Percentiles rank a stretch among this genome's conserved stretches.
These are phyloP conservation scores for Cynocephalus volans DNA, from an alignment of 2,113 vertebrate species.

Conservation along the genomic window DNA sequence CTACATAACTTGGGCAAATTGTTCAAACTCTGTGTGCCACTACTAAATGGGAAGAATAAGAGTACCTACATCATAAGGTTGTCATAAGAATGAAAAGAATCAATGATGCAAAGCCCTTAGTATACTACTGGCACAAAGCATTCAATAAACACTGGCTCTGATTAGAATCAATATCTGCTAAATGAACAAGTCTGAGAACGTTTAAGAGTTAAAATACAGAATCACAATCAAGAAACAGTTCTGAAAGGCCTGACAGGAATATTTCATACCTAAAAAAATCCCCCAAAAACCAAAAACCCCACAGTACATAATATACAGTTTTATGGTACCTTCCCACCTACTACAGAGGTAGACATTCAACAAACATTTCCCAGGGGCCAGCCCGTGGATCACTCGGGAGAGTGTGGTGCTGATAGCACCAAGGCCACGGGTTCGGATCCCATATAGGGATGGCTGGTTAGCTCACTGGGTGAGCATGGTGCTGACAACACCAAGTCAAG, in stretches of 20 bases:
- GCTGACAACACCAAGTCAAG: no score
- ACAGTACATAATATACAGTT: neutral
- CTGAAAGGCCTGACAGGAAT: neutral
- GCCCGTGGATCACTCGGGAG: no score
- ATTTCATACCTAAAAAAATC: neutral
- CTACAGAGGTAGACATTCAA: neutral
- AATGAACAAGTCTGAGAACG: constrained; percentile 24
- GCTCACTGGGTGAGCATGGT: no score
- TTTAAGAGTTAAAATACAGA: neutral
- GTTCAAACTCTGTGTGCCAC: neutral
- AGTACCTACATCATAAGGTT: neutral
- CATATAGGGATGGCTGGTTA: no score
- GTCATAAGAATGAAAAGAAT: neutral
- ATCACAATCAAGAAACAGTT: constrained; percentile 37
- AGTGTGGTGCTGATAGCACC: no score
- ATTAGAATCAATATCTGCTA: neutral
- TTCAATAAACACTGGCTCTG: neutral
- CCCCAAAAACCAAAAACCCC: neutral
- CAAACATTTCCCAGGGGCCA: neutral
- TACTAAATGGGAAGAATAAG: neutral
- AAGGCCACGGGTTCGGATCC: no score
- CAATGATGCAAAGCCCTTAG: neutral
- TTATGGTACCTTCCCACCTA: neutral
- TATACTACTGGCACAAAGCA: neutral
- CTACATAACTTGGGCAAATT: neutral